Percentiles rank a stretch among this genome's conserved stretches.
Evolutionary conservation across 2,888 invertebrate species (phyloP).

Genomic region (Rhopalosiphum nymphaeae): DNA sequence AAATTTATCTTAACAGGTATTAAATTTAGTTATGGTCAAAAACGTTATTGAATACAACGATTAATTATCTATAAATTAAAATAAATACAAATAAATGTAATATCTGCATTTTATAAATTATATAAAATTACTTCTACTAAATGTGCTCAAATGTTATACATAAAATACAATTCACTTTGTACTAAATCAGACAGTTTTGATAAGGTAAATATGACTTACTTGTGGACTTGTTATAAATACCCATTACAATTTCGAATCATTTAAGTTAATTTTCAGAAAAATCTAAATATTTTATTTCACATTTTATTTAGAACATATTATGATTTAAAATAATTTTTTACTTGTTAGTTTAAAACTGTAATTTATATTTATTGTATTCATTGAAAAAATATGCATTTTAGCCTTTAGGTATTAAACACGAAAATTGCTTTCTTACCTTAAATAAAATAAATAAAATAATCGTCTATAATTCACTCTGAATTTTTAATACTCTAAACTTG

Average conservation of each 20-base stretch:
- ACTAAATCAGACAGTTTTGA: constrained; percentile 5
- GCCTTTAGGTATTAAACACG: not conserved
- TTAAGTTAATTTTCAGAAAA: not conserved
- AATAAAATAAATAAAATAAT: not conserved
- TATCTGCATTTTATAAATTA: not conserved
- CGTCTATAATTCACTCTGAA: not conserved
- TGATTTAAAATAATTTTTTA: not conserved
- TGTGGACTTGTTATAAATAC: not conserved
- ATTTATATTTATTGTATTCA: not conserved
- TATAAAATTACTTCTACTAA: not conserved
- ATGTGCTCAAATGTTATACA: not conserved
- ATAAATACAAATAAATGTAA: not conserved
- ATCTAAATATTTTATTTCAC: not conserved
- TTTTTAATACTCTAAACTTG: not conserved
- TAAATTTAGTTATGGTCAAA: not conserved
- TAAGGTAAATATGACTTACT: not conserved
- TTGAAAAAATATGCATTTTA: not conserved
- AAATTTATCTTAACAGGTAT: not conserved
- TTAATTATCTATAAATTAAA: not conserved
- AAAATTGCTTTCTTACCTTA: not conserved
- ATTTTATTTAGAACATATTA: not conserved
- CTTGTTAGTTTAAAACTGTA: not conserved
- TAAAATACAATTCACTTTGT: not conserved
- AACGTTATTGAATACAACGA: not conserved
- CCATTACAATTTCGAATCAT: not conserved